Evolutionary conservation across 1,140 invertebrate species (phyloP).

Genomic region (Brachionus angularis): DNA sequence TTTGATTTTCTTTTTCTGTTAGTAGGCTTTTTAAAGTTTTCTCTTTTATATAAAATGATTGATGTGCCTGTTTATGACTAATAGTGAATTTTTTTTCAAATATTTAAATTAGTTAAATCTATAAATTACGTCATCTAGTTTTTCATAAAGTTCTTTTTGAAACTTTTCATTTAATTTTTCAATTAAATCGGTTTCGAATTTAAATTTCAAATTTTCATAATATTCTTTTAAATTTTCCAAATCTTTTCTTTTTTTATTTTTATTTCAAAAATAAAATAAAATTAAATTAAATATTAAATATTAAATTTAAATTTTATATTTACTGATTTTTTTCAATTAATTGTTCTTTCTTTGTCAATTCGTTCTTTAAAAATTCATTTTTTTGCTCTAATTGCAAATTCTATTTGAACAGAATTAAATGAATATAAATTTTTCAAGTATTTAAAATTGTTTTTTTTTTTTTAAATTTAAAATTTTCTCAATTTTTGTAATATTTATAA

Average conservation of each 20-base stretch:
- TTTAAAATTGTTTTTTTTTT: background rate
- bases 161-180: conserved; percentile 14
- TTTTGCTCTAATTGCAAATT: conserved; percentile 9
- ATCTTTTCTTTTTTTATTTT: background rate
- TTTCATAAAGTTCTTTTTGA: background rate
- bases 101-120: background rate
- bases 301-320: background rate
- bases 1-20: background rate
- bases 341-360: background rate
- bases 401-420: background rate
- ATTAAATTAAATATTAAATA: too few species aligned
- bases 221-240: conserved; percentile 13
- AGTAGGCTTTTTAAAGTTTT: background rate
- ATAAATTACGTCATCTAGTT: conserved; percentile 13
- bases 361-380: background rate
- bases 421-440: background rate
- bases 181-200: background rate
- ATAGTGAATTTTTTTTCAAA: background rate
- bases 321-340: background rate
- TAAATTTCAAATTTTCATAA: background rate
- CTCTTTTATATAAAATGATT: background rate
- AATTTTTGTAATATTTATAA: too few species aligned
- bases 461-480: background rate
- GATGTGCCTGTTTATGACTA: background rate
- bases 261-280: too few species aligned